phyloP scores from a whole-genome alignment of 2,797 vertebrate genomes.

The Lates japonicus region DNA sequence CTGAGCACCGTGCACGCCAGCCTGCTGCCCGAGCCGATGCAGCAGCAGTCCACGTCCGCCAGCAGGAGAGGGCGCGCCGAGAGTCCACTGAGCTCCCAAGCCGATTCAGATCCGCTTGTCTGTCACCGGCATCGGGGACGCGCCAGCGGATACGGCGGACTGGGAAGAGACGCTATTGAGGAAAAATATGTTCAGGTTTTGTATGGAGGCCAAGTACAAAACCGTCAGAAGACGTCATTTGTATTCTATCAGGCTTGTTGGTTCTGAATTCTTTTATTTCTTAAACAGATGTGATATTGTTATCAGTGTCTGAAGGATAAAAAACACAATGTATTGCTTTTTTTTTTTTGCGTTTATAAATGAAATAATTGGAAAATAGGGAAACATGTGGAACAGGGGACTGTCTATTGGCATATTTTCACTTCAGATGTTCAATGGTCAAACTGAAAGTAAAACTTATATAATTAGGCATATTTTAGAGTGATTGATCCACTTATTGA shows the following conservation, averaged over 20 bases:
- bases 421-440: neutral
- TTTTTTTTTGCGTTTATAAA: too few relatives aligned
- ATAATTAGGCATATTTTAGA: neutral
- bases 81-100: constrained; percentile 68
- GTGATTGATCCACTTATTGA: neutral
- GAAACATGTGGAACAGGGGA: neutral
- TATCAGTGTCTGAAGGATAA: neutral
- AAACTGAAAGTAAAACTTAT: neutral
- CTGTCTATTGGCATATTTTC: neutral
- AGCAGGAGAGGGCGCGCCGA: constrained; percentile 53
- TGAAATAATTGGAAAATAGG: neutral
- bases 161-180: constrained; percentile 39
- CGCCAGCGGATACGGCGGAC: constrained; percentile 3
- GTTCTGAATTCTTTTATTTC: neutral
- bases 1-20: constrained; percentile 70
- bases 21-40: constrained; percentile 47
- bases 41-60: constrained; percentile 29
- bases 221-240: neutral
- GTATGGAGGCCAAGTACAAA: neutral
- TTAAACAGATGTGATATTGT: neutral
- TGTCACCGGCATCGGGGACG: constrained; percentile 3
- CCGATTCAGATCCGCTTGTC: constrained; percentile 60
- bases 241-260: neutral
- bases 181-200: constrained; percentile 54
- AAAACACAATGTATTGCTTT: too few relatives aligned